These are phyloP conservation scores for Coregonus suidteri DNA, from an alignment of 2,797 vertebrate genomes.

Conservation along the genomic window DNA sequence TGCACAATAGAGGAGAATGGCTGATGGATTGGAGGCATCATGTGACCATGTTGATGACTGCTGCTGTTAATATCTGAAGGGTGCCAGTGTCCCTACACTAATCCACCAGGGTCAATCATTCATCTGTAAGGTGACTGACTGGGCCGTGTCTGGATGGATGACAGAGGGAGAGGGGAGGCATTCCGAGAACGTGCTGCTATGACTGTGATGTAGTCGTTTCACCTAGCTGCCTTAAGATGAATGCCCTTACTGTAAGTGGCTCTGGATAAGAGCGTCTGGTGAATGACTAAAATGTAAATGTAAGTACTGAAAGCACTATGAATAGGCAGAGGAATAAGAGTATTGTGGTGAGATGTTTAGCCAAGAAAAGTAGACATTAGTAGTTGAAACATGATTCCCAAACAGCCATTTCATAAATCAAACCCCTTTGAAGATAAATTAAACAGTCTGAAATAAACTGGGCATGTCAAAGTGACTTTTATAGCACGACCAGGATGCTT, in stretches of 20 bases:
- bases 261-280: no score
- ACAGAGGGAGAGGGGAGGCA: not conserved
- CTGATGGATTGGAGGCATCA: not conserved
- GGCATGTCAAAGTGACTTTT: not conserved
- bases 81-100: not conserved
- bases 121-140: not conserved
- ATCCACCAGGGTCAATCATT: constrained; percentile 2
- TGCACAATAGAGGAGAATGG: not conserved
- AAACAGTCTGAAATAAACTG: not conserved
- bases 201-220: no score
- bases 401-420: not conserved
- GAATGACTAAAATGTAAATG: not conserved
- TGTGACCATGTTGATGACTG: not conserved
- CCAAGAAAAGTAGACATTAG: not conserved
- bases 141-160: not conserved
- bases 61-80: not conserved
- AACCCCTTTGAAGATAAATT: not conserved
- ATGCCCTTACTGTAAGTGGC: no score
- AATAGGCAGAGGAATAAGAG: not conserved
- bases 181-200: not conserved
- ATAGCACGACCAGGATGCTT: not conserved
- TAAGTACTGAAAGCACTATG: not conserved
- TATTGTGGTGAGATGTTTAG: not conserved
- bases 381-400: not conserved
- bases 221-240: no score